A percentile compares a stretch with the other conserved stretches of the same genome.
These are phyloP conservation scores for Dermolepida albohirtum DNA, from an alignment of 2,888 invertebrate species.

Conservation along the genomic window DNA sequence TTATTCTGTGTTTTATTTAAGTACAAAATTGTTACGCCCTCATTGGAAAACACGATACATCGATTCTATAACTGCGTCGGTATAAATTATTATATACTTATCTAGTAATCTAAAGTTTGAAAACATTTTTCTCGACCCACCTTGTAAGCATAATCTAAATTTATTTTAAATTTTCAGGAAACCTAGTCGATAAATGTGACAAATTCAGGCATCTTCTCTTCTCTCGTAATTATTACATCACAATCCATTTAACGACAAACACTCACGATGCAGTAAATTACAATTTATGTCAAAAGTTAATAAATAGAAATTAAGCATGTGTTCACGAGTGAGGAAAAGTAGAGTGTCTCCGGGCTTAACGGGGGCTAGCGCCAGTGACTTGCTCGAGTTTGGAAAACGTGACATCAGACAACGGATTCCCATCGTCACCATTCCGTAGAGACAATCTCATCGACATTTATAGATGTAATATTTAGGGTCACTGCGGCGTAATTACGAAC, in stretches of 20 bases:
- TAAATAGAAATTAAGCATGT: conserved; percentile 40
- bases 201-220: background rate
- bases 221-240: conserved; percentile 34
- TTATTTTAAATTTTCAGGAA: background rate
- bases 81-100: too few relatives aligned
- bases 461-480: conserved; percentile 30
- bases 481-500: conserved; percentile 27
- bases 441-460: conserved; percentile 36
- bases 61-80: too few relatives aligned
- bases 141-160: background rate
- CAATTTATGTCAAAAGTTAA: conserved; percentile 35
- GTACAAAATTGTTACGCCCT: too few relatives aligned
- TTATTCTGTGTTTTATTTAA: too few relatives aligned
- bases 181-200: background rate
- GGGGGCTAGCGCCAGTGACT: too few relatives aligned
- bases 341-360: background rate
- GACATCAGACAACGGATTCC: conserved; percentile 21
- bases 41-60: too few relatives aligned
- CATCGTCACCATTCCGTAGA: conserved; percentile 30
- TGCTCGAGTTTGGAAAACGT: conserved; percentile 9
- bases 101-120: too few relatives aligned
- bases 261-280: conserved; percentile 37
- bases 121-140: too few relatives aligned
- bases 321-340: conserved; percentile 3
- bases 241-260: conserved; percentile 34